Evolutionary conservation across 2,113 vertebrate species (phyloP).

Genomic region (Neodontobutis hainanensis): DNA sequence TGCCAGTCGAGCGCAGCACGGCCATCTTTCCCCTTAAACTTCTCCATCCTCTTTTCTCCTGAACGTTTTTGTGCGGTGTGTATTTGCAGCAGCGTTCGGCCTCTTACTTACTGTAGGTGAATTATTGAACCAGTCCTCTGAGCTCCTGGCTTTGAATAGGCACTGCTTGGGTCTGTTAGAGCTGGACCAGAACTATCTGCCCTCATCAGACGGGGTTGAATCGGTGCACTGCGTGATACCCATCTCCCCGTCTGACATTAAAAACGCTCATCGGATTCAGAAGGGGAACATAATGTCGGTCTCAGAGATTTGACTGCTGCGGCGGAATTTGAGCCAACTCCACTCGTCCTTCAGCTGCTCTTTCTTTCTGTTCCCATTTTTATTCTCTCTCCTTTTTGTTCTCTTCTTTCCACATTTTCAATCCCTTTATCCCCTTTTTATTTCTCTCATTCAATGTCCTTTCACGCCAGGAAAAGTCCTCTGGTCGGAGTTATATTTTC

Average conservation of each 20-base stretch:
- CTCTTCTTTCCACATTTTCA: conserved; percentile 17
- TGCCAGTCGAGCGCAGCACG: conserved; percentile 53
- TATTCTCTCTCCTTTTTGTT: conserved; percentile 22
- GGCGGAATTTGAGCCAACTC: conserved; percentile 68
- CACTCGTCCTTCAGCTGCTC: conserved; percentile 59
- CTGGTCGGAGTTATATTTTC: conserved; percentile 51
- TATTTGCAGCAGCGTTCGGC: conserved; percentile 40
- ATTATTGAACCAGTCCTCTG: conserved; percentile 61
- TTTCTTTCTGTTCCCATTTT: neutral
- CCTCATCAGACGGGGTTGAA: conserved; percentile 50
- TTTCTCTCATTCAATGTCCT: conserved; percentile 15
- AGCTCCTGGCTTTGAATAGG: conserved; percentile 31
- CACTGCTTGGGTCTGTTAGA: conserved; percentile 38
- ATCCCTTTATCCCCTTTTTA: conserved; percentile 16
- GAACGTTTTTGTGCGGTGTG: conserved; percentile 46
- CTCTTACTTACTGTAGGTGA: conserved; percentile 55
- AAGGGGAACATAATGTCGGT: conserved; percentile 51
- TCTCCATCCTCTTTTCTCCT: conserved; percentile 23
- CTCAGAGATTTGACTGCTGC: conserved; percentile 59
- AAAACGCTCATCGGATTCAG: conserved; percentile 50
- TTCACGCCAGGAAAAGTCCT: conserved; percentile 29
- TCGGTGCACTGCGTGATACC: conserved; percentile 58
- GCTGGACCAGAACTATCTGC: conserved; percentile 59
- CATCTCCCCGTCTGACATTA: conserved; percentile 64
- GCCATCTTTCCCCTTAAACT: conserved; percentile 61